Base-by-base conservation (phyloP, 2,113 vertebrate species). In the Bufo bufo region DNA sequence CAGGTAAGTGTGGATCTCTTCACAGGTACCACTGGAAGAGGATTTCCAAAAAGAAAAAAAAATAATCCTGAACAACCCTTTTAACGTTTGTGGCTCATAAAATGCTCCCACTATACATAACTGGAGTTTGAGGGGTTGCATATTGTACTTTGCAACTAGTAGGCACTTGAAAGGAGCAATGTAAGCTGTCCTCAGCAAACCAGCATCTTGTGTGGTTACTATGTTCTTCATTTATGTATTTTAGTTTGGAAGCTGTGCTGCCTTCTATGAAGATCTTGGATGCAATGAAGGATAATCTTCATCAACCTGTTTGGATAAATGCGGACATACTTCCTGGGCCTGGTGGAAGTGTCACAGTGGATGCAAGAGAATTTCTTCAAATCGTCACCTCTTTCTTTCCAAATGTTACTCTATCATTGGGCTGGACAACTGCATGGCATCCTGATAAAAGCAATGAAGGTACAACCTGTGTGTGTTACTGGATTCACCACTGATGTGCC, bases 321-420 rank as follows among this genome's bases (percentile, higher is more conserved):
- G 97, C 98, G 0, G 98, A 99, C 33, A 89, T 99, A 86, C 95
- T 98, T 7, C 90, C 92, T 0, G 98, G 98, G 54, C 97, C 98
- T 4, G 95, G 95, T 2, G 96, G 95, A 54, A 90, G 2, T 63
- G 90, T 74, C 6, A 78, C 45, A 9, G 89, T 97, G 85, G 93
- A 96, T 3, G 92, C 94, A 14, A 74, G 92, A 50, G 87, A 75
- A 2, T 98, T 98, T 92, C 91, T 97, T 4, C 84, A 92, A 33
- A 92, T 91, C 0, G 94, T 97, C 43, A 92, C 90, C 4, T 86
- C 85, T 1, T 93, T 93, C 71, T 95, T 95, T 69, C 85, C 94
- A 45, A 77, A 93, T 4, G 93, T 93, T 0, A 96, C 97, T 2
- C 92, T 99, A 0, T 99, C 97, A 0, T 92, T 99, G 83, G 97